Evolutionary conservation across 2,888 invertebrate species (phyloP), one percentile per base, ranked within the genome.

Genomic region (Epistrophella euchroma): DNA sequence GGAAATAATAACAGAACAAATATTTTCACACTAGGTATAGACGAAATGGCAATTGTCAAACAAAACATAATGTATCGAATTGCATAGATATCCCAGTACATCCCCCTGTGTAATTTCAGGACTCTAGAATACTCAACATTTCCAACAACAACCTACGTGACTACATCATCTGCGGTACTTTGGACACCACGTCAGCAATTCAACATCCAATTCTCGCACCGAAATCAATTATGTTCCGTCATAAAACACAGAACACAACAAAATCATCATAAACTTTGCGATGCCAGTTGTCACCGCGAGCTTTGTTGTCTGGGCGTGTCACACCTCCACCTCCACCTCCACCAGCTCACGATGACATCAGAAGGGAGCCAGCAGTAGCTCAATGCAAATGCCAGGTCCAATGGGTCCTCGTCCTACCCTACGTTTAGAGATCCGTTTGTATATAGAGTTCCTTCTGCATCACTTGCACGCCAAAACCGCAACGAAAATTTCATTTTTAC

Each of bases 1-100:
- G 74, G 78, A 78, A 87, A 87, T 87, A 87, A 87, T 87, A 82
- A 87, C 77, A 80, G 68, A 87, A 82, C 82, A 87, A 73, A 82
- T 82, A 87, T 82, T 87, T 87, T 78, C 75, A 78, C 82, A 78
- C 78, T 55, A n/a, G n/a, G n/a, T n/a, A 43, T 43, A 82, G 66
- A 87, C 78, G 74, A 82, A 87, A 82, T 75, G 50, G 71, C 78
- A 78, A 82, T 82, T 87, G 81, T 82, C 80, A 85, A 85, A 64
- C 68, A 80, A 81, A 85, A 75, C 66, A 62, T 84, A 75, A 79
- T 84, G 75, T 79, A 84, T 84, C 56, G 84, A 84, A 74, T 71
- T 45, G 80, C 75, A n/a, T n/a, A 81, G 56, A 32, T 75, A 71
- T 75, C 64, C 84, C 74, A 64, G 58, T 32, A 47, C 37, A 25